Conservation (phyloP, 1,140 invertebrate genomes). For the Dendroctonus valens region DNA sequence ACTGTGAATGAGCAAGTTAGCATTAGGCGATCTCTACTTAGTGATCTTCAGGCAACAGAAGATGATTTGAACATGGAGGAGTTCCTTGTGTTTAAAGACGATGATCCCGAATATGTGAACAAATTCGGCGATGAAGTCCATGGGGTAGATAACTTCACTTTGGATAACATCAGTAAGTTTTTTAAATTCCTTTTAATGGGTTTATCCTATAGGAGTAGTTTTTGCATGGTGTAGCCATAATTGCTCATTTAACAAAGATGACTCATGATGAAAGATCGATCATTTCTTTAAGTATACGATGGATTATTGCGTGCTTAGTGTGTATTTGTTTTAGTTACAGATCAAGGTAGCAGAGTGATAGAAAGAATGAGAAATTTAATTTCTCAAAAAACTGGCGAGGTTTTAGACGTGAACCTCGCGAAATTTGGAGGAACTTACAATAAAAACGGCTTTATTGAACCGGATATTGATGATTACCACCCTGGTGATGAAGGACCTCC, state of each 20-base stretch:
- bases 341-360: constrained; percentile 23
- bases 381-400: constrained; percentile 31
- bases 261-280: too few relatives aligned
- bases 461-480: constrained; percentile 44
- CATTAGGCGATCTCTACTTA: constrained; percentile 46
- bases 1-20: constrained; percentile 44
- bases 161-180: constrained; percentile 30
- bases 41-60: constrained; percentile 43
- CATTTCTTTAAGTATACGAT: too few relatives aligned
- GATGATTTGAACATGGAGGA: constrained; percentile 49
- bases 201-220: not conserved
- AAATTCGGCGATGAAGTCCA: constrained; percentile 32
- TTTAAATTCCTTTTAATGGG: not conserved
- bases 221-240: not conserved
- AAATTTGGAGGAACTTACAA: constrained; percentile 35
- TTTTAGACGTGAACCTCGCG: constrained; percentile 12
- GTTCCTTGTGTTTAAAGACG: constrained; percentile 47
- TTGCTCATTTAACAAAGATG: too few relatives aligned
- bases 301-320: too few relatives aligned
- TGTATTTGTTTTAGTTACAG: too few relatives aligned
- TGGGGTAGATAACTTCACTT: constrained; percentile 29
- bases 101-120: constrained; percentile 33
- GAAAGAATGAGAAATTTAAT: constrained; percentile 41
- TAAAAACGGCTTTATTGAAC: constrained; percentile 44
- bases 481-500: constrained; percentile 37